Conservation (phyloP, 2,113 vertebrate species). For the Eulemur macaco region DNA sequence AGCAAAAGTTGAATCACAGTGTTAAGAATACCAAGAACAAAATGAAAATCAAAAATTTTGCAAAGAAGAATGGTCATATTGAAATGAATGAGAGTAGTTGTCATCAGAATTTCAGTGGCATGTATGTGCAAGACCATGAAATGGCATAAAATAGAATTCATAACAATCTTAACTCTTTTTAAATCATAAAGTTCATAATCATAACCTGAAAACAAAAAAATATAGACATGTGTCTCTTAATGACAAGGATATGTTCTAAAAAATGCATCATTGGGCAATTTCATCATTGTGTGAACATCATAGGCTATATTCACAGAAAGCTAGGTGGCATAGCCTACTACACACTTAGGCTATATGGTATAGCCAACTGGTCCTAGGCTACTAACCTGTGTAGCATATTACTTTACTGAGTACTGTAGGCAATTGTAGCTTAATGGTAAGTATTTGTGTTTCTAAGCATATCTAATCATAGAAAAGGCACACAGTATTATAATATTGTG, state of each 20-base stretch:
- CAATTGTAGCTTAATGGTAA: not conserved
- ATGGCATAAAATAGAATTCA: not conserved
- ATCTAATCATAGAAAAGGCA: not conserved
- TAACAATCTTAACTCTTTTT: not conserved
- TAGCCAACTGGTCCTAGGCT: not conserved
- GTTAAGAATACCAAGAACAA: not conserved
- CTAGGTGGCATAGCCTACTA: not conserved
- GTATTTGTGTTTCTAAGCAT: not conserved
- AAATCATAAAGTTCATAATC: not conserved
- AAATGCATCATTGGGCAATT: not conserved
- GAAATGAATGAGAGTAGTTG: not conserved
- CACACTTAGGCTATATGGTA: not conserved
- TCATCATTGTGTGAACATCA: not conserved
- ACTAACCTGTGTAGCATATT: not conserved
- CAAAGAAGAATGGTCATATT: not conserved
- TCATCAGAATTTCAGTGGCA: not conserved
- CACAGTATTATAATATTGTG: not conserved
- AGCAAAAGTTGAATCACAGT: not conserved
- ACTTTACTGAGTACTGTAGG: not conserved
- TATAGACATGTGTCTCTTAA: not conserved
- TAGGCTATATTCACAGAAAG: not conserved
- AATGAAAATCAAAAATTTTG: not conserved
- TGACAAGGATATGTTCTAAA: not conserved
- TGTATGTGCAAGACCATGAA: not conserved
- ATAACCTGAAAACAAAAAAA: not conserved